Evolutionary conservation across 2,888 invertebrate genomes (phyloP).

Genomic region (Torymus aiolomorphi): DNA sequence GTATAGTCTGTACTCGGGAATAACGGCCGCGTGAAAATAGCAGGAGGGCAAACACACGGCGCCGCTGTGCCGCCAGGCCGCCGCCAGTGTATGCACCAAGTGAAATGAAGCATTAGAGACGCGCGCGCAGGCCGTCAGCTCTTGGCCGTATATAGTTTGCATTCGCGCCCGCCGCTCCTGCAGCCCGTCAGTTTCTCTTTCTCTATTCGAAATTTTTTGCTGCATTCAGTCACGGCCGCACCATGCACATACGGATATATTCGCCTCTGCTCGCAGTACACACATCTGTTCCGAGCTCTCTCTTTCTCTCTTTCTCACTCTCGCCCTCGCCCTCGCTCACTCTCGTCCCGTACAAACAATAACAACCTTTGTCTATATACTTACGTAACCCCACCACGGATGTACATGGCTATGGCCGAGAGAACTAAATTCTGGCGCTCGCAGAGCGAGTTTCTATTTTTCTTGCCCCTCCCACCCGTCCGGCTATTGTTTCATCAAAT

Average conservation of each 20-base stretch:
- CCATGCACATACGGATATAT: neutral
- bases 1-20: neutral
- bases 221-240: constrained; percentile 35
- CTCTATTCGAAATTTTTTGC: constrained; percentile 33
- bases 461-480: neutral
- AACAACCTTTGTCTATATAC: constrained; percentile 68
- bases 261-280: neutral
- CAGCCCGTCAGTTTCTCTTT: constrained; percentile 20
- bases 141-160: constrained; percentile 11
- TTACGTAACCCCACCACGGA: constrained; percentile 62
- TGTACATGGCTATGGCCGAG: no score
- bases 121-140: neutral
- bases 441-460: constrained; percentile 27
- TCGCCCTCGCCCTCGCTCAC: constrained; percentile 9
- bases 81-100: neutral
- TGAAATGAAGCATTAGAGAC: constrained; percentile 18
- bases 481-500: constrained; percentile 39
- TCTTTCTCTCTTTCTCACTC: neutral
- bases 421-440: constrained; percentile 1
- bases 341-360: constrained; percentile 65
- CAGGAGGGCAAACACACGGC: constrained; percentile 1
- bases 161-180: constrained; percentile 2
- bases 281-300: constrained; percentile 5
- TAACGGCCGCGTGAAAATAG: constrained; percentile 22
- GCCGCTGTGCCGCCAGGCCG: no score